A percentile compares a stretch with the other conserved stretches of the same genome.
Evolutionary conservation across 2,888 invertebrate genomes (phyloP).

Genomic region (Charanyca ferruginea): DNA sequence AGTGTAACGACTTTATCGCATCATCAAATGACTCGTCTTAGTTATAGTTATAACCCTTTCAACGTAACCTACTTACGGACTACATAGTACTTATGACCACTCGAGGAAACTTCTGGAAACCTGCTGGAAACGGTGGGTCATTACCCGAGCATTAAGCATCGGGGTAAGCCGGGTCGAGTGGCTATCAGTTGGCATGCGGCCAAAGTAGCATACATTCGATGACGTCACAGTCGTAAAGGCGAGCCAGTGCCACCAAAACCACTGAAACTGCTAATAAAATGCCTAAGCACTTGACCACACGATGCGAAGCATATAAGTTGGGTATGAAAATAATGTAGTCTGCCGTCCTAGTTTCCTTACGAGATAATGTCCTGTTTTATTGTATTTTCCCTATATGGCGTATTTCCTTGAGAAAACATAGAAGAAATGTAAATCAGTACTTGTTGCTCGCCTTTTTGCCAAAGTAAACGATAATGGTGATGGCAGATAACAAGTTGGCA

Average conservation of each 20-base stretch:
- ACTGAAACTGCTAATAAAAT: slow-evolving; percentile 62
- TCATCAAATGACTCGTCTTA: slow-evolving; percentile 46
- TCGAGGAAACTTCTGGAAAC: slow-evolving; percentile 61
- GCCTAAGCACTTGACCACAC: slow-evolving; percentile 56
- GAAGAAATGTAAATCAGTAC: slow-evolving; percentile 30
- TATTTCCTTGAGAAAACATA: slow-evolving; percentile 1
- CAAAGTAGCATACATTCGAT: slow-evolving; percentile 83
- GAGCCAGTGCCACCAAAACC: slow-evolving; percentile 49
- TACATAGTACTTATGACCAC: slow-evolving; percentile 56
- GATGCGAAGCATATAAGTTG: slow-evolving; percentile 46
- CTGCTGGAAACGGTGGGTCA: slow-evolving; percentile 82
- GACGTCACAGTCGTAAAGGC: slow-evolving; percentile 74
- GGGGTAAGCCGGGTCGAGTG: slow-evolving; percentile 81
- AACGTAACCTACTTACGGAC: slow-evolving; percentile 49
- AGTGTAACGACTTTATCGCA: slow-evolving; percentile 45
- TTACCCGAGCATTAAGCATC: slow-evolving; percentile 83
- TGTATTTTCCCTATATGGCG: not conserved
- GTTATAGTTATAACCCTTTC: slow-evolving; percentile 56
- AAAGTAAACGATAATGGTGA: not conserved
- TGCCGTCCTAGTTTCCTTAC: slow-evolving; percentile 18
- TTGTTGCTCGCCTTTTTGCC: slow-evolving; percentile 36
- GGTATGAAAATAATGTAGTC: slow-evolving; percentile 48
- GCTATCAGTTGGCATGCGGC: slow-evolving; percentile 86
- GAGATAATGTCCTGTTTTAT: slow-evolving; percentile 41
- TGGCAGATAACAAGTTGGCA: not conserved